Base-by-base conservation (phyloP, 2,113 vertebrate genomes). In the Hoplias malabaricus region DNA sequence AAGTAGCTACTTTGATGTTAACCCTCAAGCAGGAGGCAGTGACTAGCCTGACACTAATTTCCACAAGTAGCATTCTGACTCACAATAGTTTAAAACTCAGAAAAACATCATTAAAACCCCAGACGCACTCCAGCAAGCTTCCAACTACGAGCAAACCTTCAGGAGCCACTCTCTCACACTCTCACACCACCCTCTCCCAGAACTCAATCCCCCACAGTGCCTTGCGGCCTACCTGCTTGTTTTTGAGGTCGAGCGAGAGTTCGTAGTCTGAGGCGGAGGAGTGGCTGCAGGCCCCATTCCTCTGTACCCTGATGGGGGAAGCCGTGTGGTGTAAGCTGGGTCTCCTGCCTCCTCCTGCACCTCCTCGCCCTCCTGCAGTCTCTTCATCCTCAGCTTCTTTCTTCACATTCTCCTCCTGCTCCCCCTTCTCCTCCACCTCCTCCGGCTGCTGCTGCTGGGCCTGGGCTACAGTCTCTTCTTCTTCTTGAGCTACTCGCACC, bases 161-260 rank as follows among this genome's bases (percentile, higher is more conserved):
- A 50, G 21, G n/a, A 77, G 43, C 67, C 57, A 53, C 33, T 54
- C 33, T 21, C 67, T 50, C 21, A 63, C 67, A 72, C 71, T 75
- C 73, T 38, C 34, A 31, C 82, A 59, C 16, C 14, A 13, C 36
- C 54, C 23, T 13, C 43, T 14, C 56, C 62, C 56, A 63, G 80
- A 71, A 78, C 86, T 83, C 85, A 76, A 81, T 80, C 40, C 69
- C 59, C 61, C 73, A 83, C 54, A 80, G 27, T 56, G 78, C 67
- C 72, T 75, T 79, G 72, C 67, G 65, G 84, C 93, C 93, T 97
- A 99, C 97, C 97, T 98, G 98, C 94, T 98, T 98, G 93, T 96
- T 99, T 95, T 98, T 98, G 95, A 98, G 95, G 93, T 99, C 96
- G 93, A 98, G 94, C 81, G 98, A 98, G 93, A 97, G 95, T 88